Evolutionary conservation across 2,797 vertebrate species (phyloP), one percentile per base, ranked within the genome.

Genomic region (Clarias pachynema): DNA sequence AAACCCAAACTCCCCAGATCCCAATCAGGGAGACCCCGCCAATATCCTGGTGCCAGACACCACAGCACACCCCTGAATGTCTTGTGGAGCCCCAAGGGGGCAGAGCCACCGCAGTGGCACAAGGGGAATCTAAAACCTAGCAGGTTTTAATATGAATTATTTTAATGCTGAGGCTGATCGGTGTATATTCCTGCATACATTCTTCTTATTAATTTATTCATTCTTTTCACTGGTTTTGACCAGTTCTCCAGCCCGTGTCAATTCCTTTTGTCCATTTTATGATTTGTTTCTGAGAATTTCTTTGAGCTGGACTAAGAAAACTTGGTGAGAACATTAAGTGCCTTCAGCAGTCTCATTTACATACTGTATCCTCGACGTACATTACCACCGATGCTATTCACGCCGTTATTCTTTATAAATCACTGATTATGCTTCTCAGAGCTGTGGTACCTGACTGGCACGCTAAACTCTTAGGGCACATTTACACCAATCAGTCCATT

Each of bases 401-500:
- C 44, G 2, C 15, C 0, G 6, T 26, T 74, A 74, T 53, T 74
- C 24, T 53, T 53, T 26, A n/a, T 26, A 73, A 53, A 26, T 53
- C 72, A 74, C 72, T 53, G 24, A 77, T 57, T 59, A 57, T 5
- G 53, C 20, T 37, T 22, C 31, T 24, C 18, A 22, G 74, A 59
- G 74, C 53, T 24, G 31, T n/a, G 77, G 22, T 79, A 37, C 77
- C 34, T 79, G 22, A 7, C 57, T 37, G 18, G 9, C 8, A 34
- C 29, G 1, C 34, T 18, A n/a, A 14, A 37, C 56, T 62, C 34
- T 40, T 40, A 62, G 77, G 77, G 77, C 57, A 60, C 31, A n/a
- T 62, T 77, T 62, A 62, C 57, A 79, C 34, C 77, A 79, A 62
- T 77, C 59, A 77, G 56, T 77, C 84, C 86, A 74, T 75, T 24